Conservation (phyloP, 1,140 invertebrate genomes). For the Charaxes varanes region DNA sequence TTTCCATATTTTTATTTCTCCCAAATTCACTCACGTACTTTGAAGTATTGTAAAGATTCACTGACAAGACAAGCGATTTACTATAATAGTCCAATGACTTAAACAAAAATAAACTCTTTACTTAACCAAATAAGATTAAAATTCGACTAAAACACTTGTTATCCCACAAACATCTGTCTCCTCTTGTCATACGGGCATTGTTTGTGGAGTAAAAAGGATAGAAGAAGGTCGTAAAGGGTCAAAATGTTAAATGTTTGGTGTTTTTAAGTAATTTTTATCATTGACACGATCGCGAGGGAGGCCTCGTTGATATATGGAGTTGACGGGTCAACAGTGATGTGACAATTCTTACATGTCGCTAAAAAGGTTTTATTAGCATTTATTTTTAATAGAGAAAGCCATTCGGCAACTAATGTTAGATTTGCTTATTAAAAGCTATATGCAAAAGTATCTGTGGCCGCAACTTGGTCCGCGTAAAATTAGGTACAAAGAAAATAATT, state of each 20-base stretch:
- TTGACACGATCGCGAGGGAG: slow-evolving; percentile 67
- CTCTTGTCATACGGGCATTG: slow-evolving; percentile 17
- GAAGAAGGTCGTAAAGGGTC: slow-evolving; percentile 36
- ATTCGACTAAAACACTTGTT: not conserved
- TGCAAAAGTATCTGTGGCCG: no score
- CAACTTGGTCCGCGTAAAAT: no score
- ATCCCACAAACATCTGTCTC: slow-evolving; percentile 24
- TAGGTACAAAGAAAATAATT: no score
- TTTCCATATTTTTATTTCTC: slow-evolving; percentile 19
- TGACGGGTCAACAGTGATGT: slow-evolving; percentile 54
- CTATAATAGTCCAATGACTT: slow-evolving; percentile 2
- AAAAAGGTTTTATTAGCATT: no score
- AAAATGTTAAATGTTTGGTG: slow-evolving; percentile 69
- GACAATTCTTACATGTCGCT: slow-evolving; percentile 5
- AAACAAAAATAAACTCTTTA: slow-evolving; percentile 7
- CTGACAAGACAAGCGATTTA: slow-evolving; percentile 56
- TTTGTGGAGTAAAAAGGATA: slow-evolving; percentile 31
- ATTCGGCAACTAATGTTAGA: no score
- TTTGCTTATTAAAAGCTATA: no score
- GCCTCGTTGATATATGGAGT: slow-evolving; percentile 61
- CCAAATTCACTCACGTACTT: slow-evolving; percentile 54
- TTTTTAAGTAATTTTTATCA: slow-evolving; percentile 73
- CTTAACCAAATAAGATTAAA: slow-evolving; percentile 1
- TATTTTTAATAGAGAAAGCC: no score
- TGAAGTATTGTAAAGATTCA: slow-evolving; percentile 45